Evolutionary conservation across 2,888 invertebrate species (phyloP), one percentile per base, ranked within the genome.

Genomic region (Pollenia amentaria): DNA sequence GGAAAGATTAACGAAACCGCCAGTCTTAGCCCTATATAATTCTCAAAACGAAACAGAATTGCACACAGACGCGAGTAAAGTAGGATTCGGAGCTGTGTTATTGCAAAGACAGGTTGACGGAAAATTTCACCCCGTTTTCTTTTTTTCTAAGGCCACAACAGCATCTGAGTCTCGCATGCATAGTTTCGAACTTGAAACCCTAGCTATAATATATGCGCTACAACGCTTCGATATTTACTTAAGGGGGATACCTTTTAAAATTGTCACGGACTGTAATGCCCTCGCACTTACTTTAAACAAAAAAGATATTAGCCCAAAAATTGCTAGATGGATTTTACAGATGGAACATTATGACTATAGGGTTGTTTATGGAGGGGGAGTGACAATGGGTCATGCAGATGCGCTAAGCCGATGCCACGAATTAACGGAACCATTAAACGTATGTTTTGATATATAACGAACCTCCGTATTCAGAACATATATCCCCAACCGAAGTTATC

Each of bases 301-400:
- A 16, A 78, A 65, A 29, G 89, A 55, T 51, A 53, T 73, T 18
- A 57, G 57, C 14, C 73, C 91, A 0, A 88, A 90, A 72, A 90
- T 92, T 18, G 91, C 91, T 16, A 82, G 90, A 16, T 92, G 91
- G 92, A 90, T 90, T 75, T 67, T 91, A 16, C 64, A 87, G n/a
- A 42, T 64, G 42, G 64, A 64, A 65, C 90, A 92, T 2, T 92
- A 88, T 55, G 89, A 91, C 85, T 90, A 90, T 51, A 80, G 42
- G 6, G 81, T 92, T 14, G 89, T 91, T 70, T 91, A 92, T 86
- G 87, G 91, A 55, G 92, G 93, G 77, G 94, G 90, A 0, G 11
- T 51, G 0, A 69, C 69, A 21, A 70, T 55, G 72, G 57, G 72
- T 57, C 72, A 72, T 21, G 72, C 72, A 3, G 57, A 57, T 72